Conservation (phyloP, 2,113 vertebrate genomes). For the Macrotis lagotis region DNA sequence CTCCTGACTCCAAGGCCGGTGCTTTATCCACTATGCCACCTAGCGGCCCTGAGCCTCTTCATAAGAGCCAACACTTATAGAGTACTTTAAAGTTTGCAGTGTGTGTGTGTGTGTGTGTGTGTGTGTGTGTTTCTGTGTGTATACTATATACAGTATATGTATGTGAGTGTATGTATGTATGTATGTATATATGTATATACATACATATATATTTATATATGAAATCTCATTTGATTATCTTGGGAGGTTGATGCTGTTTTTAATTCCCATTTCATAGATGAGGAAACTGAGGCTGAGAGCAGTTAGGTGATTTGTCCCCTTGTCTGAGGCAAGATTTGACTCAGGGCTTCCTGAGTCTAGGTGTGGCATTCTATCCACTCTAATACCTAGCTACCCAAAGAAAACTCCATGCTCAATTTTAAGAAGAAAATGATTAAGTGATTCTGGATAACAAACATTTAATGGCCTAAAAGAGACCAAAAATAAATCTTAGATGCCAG, state of each 20-base stretch:
- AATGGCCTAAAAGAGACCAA: constrained; percentile 8
- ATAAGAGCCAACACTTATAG: not conserved
- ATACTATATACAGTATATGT: too few species aligned
- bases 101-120: too few species aligned
- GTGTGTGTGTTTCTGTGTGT: too few species aligned
- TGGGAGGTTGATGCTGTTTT: not conserved
- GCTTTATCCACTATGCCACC: too few species aligned
- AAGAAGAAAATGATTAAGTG: not conserved
- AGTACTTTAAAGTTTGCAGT: not conserved
- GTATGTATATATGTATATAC: too few species aligned
- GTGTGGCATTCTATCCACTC: not conserved
- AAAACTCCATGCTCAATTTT: not conserved
- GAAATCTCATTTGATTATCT: not conserved
- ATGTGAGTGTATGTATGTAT: too few species aligned
- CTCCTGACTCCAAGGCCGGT: too few species aligned
- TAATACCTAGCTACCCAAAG: not conserved
- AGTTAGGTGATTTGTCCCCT: not conserved
- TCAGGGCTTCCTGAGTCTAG: not conserved
- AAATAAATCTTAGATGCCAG: not conserved
- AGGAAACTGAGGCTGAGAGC: not conserved
- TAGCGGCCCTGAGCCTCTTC: not conserved
- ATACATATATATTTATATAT: too few species aligned
- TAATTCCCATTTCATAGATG: not conserved
- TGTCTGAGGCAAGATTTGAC: not conserved
- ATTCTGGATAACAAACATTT: not conserved